A percentile compares a stretch with the other conserved stretches of the same genome.
Evolutionary conservation across 2,797 vertebrate genomes (phyloP).

Genomic region (Eulemur rubriventer): DNA sequence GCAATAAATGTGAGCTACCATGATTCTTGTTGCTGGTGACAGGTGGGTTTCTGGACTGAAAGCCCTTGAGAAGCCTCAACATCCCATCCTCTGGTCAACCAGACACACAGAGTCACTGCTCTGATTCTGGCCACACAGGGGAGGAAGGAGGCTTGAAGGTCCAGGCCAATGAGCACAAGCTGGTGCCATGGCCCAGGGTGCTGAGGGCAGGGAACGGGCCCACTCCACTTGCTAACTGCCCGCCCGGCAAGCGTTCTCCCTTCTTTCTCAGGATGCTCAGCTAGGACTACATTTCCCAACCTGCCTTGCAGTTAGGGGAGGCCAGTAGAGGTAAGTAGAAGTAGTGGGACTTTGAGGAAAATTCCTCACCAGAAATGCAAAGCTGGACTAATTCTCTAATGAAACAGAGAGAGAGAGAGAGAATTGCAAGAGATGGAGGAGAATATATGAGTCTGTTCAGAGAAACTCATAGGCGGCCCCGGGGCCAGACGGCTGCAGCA

Average conservation of each 20-base stretch:
- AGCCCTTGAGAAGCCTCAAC: background rate
- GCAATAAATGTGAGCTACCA: background rate
- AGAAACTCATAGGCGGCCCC: background rate
- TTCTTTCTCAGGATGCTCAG: background rate
- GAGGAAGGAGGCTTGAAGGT: background rate
- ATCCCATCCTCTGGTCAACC: background rate
- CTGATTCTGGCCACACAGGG: background rate
- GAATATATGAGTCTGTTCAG: background rate
- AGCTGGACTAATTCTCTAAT: background rate
- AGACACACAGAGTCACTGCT: background rate
- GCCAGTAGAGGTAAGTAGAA: background rate
- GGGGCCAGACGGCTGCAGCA: accelerated
- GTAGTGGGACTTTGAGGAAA: background rate
- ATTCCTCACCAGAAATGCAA: background rate
- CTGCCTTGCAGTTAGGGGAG: background rate
- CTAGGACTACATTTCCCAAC: background rate
- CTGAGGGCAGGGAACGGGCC: background rate
- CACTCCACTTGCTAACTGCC: background rate
- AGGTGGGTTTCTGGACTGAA: background rate
- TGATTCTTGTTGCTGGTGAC: background rate
- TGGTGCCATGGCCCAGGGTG: background rate
- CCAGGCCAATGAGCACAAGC: background rate
- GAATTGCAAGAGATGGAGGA: background rate
- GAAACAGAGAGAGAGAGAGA: background rate
- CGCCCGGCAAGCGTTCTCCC: background rate